Conservation (phyloP, 2,113 vertebrate genomes). For the Amphilophus citrinellus region DNA sequence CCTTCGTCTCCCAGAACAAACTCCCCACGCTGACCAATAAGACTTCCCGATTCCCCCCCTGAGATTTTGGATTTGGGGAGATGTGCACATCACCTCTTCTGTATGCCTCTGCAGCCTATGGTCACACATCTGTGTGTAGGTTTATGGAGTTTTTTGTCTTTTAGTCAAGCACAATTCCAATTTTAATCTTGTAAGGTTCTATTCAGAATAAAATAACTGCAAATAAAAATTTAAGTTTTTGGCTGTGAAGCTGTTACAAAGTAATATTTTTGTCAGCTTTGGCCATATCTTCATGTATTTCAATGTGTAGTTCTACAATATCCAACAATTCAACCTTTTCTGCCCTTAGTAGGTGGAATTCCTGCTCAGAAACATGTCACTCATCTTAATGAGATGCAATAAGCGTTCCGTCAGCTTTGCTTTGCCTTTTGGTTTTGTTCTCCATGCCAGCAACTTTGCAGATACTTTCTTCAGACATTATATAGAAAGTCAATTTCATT, state of each 20-base stretch:
- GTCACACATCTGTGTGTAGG: neutral
- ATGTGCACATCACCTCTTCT: neutral
- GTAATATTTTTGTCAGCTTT: neutral
- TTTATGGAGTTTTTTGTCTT: neutral
- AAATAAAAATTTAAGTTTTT: neutral
- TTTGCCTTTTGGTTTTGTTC: neutral
- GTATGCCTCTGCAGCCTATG: neutral
- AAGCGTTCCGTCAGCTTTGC: neutral
- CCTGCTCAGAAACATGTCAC: neutral
- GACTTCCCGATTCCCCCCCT: too few species aligned
- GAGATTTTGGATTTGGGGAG: neutral
- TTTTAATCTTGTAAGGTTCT: neutral
- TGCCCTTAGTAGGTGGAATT: conserved; percentile 2
- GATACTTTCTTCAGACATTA: neutral
- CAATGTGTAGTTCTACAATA: neutral
- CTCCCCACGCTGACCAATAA: too few species aligned
- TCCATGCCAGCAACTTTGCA: neutral
- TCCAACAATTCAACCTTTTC: neutral
- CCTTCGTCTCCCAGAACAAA: too few species aligned
- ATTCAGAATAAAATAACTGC: neutral
- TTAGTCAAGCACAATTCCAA: neutral
- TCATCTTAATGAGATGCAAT: neutral
- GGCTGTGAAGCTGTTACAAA: neutral
- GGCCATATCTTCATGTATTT: neutral
- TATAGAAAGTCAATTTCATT: neutral